Base-by-base conservation (phyloP, 2,888 invertebrate species). In the Prenolepis imparis region DNA sequence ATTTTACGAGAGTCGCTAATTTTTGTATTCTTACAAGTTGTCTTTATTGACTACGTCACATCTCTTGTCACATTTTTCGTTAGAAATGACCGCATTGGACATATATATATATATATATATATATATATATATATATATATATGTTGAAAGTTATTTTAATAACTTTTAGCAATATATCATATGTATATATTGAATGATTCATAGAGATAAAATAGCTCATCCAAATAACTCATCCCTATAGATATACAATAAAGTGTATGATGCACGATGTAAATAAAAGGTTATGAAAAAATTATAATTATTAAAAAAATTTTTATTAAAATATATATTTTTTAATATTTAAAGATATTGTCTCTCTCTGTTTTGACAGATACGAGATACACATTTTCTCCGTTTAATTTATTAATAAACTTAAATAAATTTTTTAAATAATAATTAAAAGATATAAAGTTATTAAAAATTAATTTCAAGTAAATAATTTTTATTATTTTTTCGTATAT, bases 401-500 rank as follows among this genome's bases (percentile, higher is more conserved):
- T 70, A 70, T 52, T 70, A 70, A 8, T 48, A 70, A 28, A 52
- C 28, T 44, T 68, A 3, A n/a, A 18, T 11, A 48, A 28, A 32
- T 32, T 15, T 4, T 15, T 4, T 21, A 52, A n/a, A 12, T n/a
- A 70, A 68, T 48, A n/a, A 48, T 48, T 48, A n/a, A n/a, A 48
- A 68, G 48, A 15, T 28, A 21, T 1, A 2, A 52, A 1, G 21
- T 48, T 21, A 32, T 70, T 52, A 4, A 32, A 67, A 15, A 4
- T 70, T 68, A n/a, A 68, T 68, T 32, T 32, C 18, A 68, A 6
- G 0, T 28, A 1, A 68, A 68, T 68, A 68, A 52, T 68, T 68
- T 18, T 15, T 12, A 44, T 61, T 32, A 18, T 18, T 24, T 67
- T 67, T 67, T 67, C 28, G 0, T n/a, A 21, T 55, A 55, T 48